These are phyloP conservation scores for Ephydatia muelleri DNA, from an alignment of 37 sponge, comb jelly and placozoan genomes.

Conservation along the genomic window DNA sequence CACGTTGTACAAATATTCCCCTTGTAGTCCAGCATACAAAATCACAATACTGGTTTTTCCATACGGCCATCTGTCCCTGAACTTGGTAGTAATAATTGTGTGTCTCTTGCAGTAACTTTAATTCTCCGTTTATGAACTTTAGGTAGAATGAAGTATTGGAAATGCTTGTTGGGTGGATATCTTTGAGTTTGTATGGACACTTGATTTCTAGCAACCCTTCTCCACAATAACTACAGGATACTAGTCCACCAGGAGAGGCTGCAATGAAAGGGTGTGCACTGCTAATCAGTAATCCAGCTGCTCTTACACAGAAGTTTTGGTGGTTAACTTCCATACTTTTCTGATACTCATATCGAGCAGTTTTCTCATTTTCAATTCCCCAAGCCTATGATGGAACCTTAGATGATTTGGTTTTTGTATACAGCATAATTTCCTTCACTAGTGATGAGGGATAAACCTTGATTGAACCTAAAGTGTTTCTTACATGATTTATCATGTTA, in stretches of 20 bases:
- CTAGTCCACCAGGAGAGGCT: slow-evolving; percentile 35
- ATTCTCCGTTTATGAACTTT: neutral
- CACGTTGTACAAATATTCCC: neutral
- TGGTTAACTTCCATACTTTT: too few species aligned
- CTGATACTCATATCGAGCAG: too few species aligned
- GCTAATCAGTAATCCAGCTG: slow-evolving; percentile 25
- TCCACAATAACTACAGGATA: slow-evolving; percentile 44
- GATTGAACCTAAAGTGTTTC: too few species aligned
- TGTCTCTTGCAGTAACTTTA: neutral
- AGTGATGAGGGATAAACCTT: too few species aligned
- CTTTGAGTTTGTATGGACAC: slow-evolving; percentile 30
- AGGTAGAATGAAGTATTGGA: neutral
- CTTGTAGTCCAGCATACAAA: slow-evolving; percentile 40
- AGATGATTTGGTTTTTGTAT: too few species aligned
- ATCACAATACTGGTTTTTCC: slow-evolving; percentile 17
- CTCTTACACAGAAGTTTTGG: too few species aligned
- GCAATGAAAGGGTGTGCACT: slow-evolving; percentile 29
- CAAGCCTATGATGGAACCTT: too few species aligned
- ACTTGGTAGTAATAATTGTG: slow-evolving; percentile 49
- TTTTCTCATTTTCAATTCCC: too few species aligned
- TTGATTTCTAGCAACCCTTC: slow-evolving; percentile 44
- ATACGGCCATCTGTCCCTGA: slow-evolving; percentile 27
- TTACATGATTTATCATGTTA: too few species aligned
- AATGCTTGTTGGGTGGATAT: neutral
- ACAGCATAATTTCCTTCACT: too few species aligned